Conservation (phyloP, 2,113 vertebrate species). For the Sinocyclocheilus grahami region DNA sequence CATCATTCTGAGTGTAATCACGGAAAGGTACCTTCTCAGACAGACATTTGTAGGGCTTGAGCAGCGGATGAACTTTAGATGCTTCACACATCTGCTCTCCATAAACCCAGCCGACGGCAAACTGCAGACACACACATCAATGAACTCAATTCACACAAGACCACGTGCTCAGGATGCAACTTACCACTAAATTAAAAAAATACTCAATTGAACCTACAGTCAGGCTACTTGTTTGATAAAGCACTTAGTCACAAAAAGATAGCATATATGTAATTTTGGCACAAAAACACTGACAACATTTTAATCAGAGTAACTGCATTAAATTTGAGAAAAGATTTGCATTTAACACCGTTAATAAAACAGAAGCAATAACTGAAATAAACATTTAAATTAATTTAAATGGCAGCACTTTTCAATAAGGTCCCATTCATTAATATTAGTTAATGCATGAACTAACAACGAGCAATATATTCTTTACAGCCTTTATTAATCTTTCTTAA, state of each 20-base stretch:
- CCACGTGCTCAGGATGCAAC: no score
- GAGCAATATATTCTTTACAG: no score
- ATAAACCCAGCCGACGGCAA: conserved; percentile 89
- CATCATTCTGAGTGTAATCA: not conserved
- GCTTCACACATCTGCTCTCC: conserved; percentile 88
- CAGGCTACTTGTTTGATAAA: no score
- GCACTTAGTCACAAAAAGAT: not conserved
- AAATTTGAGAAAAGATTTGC: not conserved
- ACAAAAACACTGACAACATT: not conserved
- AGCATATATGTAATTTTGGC: not conserved
- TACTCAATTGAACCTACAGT: not conserved
- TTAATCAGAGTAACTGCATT: not conserved
- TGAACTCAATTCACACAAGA: not conserved
- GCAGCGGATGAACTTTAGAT: conserved; percentile 86
- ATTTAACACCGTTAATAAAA: not conserved
- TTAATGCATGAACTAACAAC: not conserved
- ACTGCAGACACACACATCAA: conserved; percentile 69
- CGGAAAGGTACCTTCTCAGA: conserved; percentile 85
- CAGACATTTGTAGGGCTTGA: conserved; percentile 91
- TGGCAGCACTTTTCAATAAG: not conserved
- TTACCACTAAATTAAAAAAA: no score
- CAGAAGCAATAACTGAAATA: not conserved
- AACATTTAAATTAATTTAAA: not conserved
- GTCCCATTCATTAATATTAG: not conserved
- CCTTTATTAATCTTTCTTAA: no score